Evolutionary conservation across 2,113 vertebrate species (phyloP).

Genomic region (Egretta garzetta): DNA sequence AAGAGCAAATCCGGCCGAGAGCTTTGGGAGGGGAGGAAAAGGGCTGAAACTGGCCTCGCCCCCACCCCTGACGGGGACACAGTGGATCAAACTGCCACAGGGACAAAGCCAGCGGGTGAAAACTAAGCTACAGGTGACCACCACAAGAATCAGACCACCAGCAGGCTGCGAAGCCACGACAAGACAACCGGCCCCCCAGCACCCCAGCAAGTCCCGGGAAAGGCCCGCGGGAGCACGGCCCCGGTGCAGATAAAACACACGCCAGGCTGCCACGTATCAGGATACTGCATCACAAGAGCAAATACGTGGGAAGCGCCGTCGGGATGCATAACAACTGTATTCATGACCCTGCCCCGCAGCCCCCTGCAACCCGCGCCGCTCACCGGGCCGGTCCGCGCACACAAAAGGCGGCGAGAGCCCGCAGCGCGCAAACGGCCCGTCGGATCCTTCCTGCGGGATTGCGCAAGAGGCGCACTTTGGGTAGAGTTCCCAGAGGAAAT

Average conservation of each 20-base stretch:
- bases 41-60: not conserved
- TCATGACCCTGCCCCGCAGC: not conserved
- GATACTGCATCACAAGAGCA: not conserved
- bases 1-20: not conserved
- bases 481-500: conserved; percentile 33
- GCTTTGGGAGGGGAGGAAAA: not conserved
- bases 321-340: not conserved
- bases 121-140: not conserved
- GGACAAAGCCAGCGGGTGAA: not conserved
- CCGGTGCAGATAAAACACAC: not conserved
- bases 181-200: not conserved
- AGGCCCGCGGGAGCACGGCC: not conserved
- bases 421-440: not conserved
- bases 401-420: not conserved
- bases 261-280: conserved; percentile 55
- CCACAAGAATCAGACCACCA: not conserved
- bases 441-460: not conserved
- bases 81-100: too few relatives aligned
- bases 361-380: not conserved
- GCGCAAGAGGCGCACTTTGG: not conserved
- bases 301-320: not conserved
- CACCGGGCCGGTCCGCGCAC: not conserved
- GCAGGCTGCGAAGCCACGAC: not conserved
- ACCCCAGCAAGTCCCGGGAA: not conserved
- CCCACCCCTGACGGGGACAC: too few relatives aligned